phyloP scores from a whole-genome alignment of 2,888 invertebrate genomes.

The Amblyteles armatorius region DNA sequence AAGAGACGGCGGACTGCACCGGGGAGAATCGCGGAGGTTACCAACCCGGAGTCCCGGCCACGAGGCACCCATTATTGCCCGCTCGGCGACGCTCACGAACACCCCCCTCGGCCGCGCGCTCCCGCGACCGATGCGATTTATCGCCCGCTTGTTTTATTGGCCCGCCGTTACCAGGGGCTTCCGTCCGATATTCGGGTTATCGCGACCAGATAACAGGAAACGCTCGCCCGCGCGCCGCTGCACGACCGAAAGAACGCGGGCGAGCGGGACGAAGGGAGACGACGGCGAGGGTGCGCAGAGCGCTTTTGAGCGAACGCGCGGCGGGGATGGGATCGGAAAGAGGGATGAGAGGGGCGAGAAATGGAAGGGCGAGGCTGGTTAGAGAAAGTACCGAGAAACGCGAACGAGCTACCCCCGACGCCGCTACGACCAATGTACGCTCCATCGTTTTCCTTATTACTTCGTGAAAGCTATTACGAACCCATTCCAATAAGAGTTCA shows the following conservation, averaged over 20 bases:
- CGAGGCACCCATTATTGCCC: constrained; percentile 78
- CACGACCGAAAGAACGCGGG: constrained; percentile 19
- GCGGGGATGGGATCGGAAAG: constrained; percentile 46
- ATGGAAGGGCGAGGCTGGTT: not conserved
- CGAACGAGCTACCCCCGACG: constrained; percentile 47
- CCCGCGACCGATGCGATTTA: constrained; percentile 75
- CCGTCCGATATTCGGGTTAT: constrained; percentile 74
- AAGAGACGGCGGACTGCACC: constrained; percentile 12
- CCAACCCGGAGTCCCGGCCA: constrained; percentile 65
- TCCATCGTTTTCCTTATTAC: constrained; percentile 65
- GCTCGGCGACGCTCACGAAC: constrained; percentile 75
- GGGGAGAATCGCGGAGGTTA: constrained; percentile 45
- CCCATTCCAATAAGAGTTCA: not conserved
- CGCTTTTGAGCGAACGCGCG: constrained; percentile 26
- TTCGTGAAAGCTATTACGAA: constrained; percentile 63
- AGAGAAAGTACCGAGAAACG: constrained; percentile 28
- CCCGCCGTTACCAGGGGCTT: constrained; percentile 73
- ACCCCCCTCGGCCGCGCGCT: constrained; percentile 35
- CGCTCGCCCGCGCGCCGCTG: constrained; percentile 53
- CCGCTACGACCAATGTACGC: constrained; percentile 45
- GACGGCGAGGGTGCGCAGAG: constrained; percentile 45
- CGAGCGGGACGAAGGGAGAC: constrained; percentile 38
- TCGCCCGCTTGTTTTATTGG: constrained; percentile 81
- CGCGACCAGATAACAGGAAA: constrained; percentile 71
- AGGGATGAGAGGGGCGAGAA: constrained; percentile 36